Percentiles rank a stretch among this genome's conserved stretches.
Evolutionary conservation across 2,113 vertebrate species (phyloP).

Genomic region (Plestiodon gilberti): DNA sequence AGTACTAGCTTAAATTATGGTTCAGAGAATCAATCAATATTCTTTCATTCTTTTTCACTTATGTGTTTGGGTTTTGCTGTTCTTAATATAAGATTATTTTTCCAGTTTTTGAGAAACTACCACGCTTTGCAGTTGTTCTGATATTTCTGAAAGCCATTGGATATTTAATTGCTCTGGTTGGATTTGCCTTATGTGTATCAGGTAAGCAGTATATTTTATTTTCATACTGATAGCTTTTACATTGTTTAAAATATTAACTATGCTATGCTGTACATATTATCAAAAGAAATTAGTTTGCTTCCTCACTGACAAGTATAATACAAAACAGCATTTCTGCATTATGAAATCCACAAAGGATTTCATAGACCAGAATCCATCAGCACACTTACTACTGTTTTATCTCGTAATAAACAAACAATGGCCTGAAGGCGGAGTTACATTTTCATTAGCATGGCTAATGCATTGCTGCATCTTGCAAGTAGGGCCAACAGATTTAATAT

Average conservation of each 20-base stretch:
- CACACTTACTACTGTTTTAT: constrained; percentile 11
- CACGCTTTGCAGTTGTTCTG: constrained; percentile 53
- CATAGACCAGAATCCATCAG: background rate
- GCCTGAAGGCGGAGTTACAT: background rate
- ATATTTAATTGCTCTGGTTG: constrained; percentile 71
- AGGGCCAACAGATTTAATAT: background rate
- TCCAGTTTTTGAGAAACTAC: constrained; percentile 61
- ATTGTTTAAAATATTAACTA: background rate
- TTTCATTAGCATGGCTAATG: background rate
- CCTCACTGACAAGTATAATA: background rate
- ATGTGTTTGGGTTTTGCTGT: background rate
- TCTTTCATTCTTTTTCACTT: background rate
- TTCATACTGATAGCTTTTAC: background rate
- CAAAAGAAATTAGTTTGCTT: constrained; percentile 2
- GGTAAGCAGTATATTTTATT: constrained; percentile 63
- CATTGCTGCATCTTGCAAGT: background rate
- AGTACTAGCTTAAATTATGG: background rate
- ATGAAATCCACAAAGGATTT: background rate
- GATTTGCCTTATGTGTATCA: constrained; percentile 72
- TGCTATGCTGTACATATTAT: background rate
- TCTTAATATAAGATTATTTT: constrained; percentile 16
- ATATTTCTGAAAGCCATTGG: constrained; percentile 71
- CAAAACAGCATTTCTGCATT: background rate
- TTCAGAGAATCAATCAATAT: constrained; percentile 24
- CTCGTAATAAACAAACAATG: constrained; percentile 23